Evolutionary conservation across 2,113 vertebrate genomes (phyloP).

Genomic region (Motacilla alba): DNA sequence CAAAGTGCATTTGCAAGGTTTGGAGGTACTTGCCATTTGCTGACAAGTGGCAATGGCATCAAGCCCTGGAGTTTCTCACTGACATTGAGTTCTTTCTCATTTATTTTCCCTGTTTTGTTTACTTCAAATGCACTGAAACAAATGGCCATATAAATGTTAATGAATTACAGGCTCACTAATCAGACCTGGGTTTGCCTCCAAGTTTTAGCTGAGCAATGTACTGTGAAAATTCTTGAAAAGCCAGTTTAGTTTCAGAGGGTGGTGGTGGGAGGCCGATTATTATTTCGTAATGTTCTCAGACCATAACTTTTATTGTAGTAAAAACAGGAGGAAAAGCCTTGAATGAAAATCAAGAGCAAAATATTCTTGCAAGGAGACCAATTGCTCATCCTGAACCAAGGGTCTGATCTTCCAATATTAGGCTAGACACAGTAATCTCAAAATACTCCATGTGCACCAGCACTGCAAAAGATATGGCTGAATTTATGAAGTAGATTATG

Average conservation of each 20-base stretch:
- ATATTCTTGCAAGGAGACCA: background rate
- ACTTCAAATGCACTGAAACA: background rate
- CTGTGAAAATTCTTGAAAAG: background rate
- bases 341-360: background rate
- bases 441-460: background rate
- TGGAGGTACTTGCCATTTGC: background rate
- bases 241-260: background rate
- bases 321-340: background rate
- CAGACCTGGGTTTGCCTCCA: background rate
- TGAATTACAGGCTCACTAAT: background rate
- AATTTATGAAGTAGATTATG: background rate
- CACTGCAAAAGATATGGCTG: background rate
- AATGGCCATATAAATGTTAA: background rate
- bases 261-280: fast-evolving
- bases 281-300: background rate
- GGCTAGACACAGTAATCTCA: background rate
- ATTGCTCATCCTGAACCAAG: background rate
- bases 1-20: background rate
- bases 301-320: background rate
- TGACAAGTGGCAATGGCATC: background rate
- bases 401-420: background rate
- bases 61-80: background rate
- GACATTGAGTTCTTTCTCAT: background rate
- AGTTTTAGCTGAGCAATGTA: background rate
- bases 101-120: background rate